Evolutionary conservation across 2,113 vertebrate species (phyloP), one percentile per base, ranked within the genome.

Genomic region (Ancistrus triradiatus): DNA sequence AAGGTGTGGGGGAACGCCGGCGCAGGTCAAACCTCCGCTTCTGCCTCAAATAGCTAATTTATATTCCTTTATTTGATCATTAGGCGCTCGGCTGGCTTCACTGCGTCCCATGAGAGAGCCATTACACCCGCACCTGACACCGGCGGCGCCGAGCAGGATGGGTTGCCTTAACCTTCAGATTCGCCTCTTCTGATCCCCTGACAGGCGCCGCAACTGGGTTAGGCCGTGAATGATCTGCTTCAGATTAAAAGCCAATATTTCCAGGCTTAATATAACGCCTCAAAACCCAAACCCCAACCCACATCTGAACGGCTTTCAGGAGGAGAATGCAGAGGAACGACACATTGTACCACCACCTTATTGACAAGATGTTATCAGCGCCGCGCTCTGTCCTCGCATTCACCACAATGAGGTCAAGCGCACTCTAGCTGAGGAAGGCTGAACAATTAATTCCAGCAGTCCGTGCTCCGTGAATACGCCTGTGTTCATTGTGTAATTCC

Each of bases 81-180:
- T 76, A 72, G 74, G 73, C 59, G 61, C 40, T 40, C 60, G 48
- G 48, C 52, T 58, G 53, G 55, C 66, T 63, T 63, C 61, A 64
- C 63, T 57, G 57, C 24, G 25, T 70, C 62, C 57, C 63, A 58
- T 46, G 59, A 66, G 72, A 63, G 37, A 67, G 59, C 61, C 48
- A 79, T 81, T 75, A 82, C 50, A 61, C 37, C 22, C 49, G 27
- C 19, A 59, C 28, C 64, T 61, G 73, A 61, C 17, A 46, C 64
- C 55, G 73, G 59, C 19, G 42, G 65, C 58, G 44, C 49, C 15
- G 59, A 51, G 14, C 49, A 46, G 71, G 75, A 81, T 74, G 69
- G 69, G 73, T 72, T 74, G 70, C 74, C 72, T 83, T 85, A 80
- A 85, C 83, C 84, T 85, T 85, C 77, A 76, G 62, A 68, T 80